These are phyloP conservation scores for Horisme vitalbata DNA, from an alignment of 2,888 invertebrate genomes.

Conservation along the genomic window DNA sequence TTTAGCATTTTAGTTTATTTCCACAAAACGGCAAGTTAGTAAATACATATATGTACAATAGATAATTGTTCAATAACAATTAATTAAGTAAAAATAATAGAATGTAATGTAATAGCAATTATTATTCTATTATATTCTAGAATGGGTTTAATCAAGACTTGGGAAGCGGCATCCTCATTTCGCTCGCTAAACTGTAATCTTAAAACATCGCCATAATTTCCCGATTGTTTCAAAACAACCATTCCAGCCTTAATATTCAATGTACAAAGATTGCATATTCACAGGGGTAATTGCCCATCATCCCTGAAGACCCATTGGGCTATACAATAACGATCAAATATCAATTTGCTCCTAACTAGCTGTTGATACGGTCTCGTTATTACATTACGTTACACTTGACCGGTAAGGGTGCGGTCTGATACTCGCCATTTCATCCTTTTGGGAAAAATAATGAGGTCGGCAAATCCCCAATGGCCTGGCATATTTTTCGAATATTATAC, in stretches of 20 bases:
- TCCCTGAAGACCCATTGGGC: background rate
- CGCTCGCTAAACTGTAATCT: no score
- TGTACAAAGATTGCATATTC: background rate
- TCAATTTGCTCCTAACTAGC: slow-evolving; percentile 21
- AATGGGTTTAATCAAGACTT: no score
- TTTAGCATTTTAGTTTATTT: no score
- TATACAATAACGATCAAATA: slow-evolving; percentile 12
- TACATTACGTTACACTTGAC: slow-evolving; percentile 10
- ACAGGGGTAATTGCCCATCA: slow-evolving; percentile 5
- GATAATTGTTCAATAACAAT: no score
- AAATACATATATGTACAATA: no score
- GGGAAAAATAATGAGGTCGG: slow-evolving; percentile 24
- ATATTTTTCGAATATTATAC: background rate
- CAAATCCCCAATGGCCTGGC: slow-evolving; percentile 7
- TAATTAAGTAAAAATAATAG: no score
- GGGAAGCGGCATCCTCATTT: no score
- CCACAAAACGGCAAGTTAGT: no score
- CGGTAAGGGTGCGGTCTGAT: slow-evolving; percentile 24
- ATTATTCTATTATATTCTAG: no score
- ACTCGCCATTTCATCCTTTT: slow-evolving; percentile 14
- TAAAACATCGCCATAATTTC: background rate
- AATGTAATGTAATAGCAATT: no score
- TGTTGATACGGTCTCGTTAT: slow-evolving; percentile 15
- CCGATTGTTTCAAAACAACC: background rate
- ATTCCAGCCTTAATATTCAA: background rate